phyloP scores from a whole-genome alignment of 2,113 vertebrate species.

The Bubo bubo region DNA sequence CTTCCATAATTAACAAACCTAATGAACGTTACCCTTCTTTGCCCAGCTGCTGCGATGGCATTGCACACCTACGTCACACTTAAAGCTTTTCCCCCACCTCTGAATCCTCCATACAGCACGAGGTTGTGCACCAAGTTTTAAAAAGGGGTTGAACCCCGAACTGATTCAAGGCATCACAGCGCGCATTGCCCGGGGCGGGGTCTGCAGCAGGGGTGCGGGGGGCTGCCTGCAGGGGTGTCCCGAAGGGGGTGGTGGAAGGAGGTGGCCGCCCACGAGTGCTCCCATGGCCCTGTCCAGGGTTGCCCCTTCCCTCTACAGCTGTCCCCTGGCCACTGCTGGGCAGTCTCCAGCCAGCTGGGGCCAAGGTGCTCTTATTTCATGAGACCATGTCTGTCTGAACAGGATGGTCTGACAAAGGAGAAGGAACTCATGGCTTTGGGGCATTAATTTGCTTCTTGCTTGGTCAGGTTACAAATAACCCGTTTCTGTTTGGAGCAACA shows the following conservation, averaged over 20 bases:
- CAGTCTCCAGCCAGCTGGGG: background rate
- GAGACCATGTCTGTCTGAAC: background rate
- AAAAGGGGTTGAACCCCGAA: background rate
- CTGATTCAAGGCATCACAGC: too few relatives aligned
- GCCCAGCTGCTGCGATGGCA: background rate
- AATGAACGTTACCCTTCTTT: background rate
- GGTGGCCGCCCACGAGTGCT: fast-evolving
- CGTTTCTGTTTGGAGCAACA: background rate
- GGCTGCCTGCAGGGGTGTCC: fast-evolving
- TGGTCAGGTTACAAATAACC: background rate
- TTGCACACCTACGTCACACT: fast-evolving
- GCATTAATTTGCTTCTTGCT: background rate
- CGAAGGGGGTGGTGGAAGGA: fast-evolving
- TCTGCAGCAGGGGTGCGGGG: background rate
- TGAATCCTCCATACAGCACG: fast-evolving
- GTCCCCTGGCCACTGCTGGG: fast-evolving
- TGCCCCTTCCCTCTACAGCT: background rate
- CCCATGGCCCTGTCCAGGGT: background rate
- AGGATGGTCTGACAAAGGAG: background rate
- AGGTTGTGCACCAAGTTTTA: background rate
- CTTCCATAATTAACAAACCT: constrained; percentile 56
- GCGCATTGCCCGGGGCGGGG: background rate
- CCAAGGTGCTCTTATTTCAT: background rate
- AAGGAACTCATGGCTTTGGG: background rate
- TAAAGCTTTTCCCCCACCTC: background rate